Base-by-base conservation (phyloP, 2,113 vertebrate species). In the Archocentrus centrarchus region DNA sequence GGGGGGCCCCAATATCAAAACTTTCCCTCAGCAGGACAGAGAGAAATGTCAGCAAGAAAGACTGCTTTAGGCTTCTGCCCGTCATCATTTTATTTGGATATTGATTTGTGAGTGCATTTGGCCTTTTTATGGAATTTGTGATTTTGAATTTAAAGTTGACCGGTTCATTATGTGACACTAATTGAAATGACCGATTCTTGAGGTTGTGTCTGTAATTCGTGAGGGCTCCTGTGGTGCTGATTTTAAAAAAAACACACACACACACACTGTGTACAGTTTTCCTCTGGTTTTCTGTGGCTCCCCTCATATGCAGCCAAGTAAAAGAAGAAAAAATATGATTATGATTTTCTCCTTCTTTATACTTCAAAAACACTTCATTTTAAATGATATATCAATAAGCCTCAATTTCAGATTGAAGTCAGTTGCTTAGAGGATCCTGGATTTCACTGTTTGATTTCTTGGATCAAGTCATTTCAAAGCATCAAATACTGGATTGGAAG, bases 11-110 rank as follows among this genome's bases (percentile, higher is more conserved):
- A 27, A 86, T 94, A 89, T 93, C 87, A 83, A 81, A 91, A 85
- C 83, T 66, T 81, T 50, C 88, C 85, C 92, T 59, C 82, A 85
- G 84, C 88, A 3, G 82, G 86, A 83, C 7, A 44, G 81, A 85
- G 64, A 90, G 76, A 94, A 94, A 93, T 93, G 92, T 91, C 90
- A 91, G 83, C 59, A 24, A 84, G 79, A 87, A 87, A 60, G 24
- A 91, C 93, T 92, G 84, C 80, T 86, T 70, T 41, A 47, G 30
- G 22, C 64, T 68, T 22, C 22, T 44, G 70, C 84, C 84, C 87
- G 83, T 90, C 80, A 79, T 90, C 57, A n/a, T 86, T 81, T 77
- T 41, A 59, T 81, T 78, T 83, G 64, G 75, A n/a, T 76, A 81
- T 90, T 37, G 82, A 84, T 88, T 85, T 78, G 22, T 73, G 61